Evolutionary conservation across 23 tunicate species (phyloP).

Genomic region (Clavelina lepadiformis): DNA sequence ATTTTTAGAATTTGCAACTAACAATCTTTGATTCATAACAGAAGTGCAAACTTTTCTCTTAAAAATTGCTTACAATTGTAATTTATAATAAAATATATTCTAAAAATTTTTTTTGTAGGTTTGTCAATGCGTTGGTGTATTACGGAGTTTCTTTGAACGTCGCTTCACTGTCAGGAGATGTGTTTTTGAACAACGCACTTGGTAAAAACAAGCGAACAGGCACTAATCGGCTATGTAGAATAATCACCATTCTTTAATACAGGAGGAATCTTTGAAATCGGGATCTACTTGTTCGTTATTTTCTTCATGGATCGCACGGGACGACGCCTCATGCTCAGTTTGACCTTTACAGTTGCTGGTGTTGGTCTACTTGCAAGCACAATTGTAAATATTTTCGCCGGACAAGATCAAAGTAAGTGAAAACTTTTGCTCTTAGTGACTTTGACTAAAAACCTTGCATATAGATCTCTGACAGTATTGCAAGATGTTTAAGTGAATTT

Average conservation of each 20-base stretch:
- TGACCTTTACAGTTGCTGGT: slow-evolving; percentile 26
- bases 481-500: too few relatives aligned
- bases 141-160: slow-evolving; percentile 41
- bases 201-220: too few relatives aligned
- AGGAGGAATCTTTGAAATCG: slow-evolving; percentile 51
- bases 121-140: slow-evolving; percentile 32
- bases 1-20: too few relatives aligned
- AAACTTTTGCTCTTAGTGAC: too few relatives aligned
- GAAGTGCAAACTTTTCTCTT: too few relatives aligned
- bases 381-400: slow-evolving; percentile 32
- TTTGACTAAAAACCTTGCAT: too few relatives aligned
- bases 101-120: slow-evolving; percentile 28
- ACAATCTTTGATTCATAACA: too few relatives aligned
- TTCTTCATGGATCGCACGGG: slow-evolving; percentile 32
- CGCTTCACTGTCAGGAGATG: slow-evolving; percentile 32
- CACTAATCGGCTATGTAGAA: too few relatives aligned
- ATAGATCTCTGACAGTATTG: too few relatives aligned
- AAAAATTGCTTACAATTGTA: too few relatives aligned
- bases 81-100: too few relatives aligned
- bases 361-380: slow-evolving; percentile 6
- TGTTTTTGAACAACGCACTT: slow-evolving; percentile 42
- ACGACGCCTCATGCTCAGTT: slow-evolving; percentile 14
- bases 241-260: neutral
- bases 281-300: slow-evolving; percentile 23
- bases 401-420: slow-evolving; percentile 15